phyloP scores from a whole-genome alignment of 2,888 invertebrate species.

The Phrixothrix hirtus region DNA sequence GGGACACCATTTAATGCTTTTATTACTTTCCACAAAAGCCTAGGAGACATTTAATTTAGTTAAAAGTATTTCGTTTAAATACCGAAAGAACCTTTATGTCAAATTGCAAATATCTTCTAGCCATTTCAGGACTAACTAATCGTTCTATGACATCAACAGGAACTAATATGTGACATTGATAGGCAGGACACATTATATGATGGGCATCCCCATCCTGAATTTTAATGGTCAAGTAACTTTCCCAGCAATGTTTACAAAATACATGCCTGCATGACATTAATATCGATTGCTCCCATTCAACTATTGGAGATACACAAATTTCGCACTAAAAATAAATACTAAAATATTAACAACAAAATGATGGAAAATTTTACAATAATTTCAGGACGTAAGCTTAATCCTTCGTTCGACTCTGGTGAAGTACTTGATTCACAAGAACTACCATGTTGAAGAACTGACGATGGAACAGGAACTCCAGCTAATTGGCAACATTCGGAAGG shows the following conservation, averaged over 20 bases:
- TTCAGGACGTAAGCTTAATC: conserved; percentile 40
- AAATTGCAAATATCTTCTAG: conserved; percentile 67
- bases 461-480: conserved; percentile 67
- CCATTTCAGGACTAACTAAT: conserved; percentile 68
- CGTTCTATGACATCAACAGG: conserved; percentile 69
- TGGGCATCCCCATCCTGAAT: conserved; percentile 69
- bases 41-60: conserved; percentile 42
- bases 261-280: conserved; percentile 65
- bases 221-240: conserved; percentile 66
- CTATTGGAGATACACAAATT: conserved; percentile 61
- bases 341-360: not conserved
- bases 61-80: not conserved
- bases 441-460: conserved; percentile 56
- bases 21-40: conserved; percentile 73
- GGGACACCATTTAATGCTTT: conserved; percentile 72
- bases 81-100: conserved; percentile 63
- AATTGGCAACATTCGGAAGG: conserved; percentile 66
- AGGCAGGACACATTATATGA: conserved; percentile 68
- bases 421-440: conserved; percentile 51
- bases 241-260: conserved; percentile 69
- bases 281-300: conserved; percentile 58
- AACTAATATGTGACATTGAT: conserved; percentile 65
- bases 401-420: conserved; percentile 45
- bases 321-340: conserved; percentile 60
- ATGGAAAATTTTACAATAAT: conserved; percentile 43